Percentiles rank a stretch among this genome's conserved stretches.
These are phyloP conservation scores for Xiphophorus couchianus DNA, from an alignment of 2,113 vertebrate genomes.

Conservation along the genomic window DNA sequence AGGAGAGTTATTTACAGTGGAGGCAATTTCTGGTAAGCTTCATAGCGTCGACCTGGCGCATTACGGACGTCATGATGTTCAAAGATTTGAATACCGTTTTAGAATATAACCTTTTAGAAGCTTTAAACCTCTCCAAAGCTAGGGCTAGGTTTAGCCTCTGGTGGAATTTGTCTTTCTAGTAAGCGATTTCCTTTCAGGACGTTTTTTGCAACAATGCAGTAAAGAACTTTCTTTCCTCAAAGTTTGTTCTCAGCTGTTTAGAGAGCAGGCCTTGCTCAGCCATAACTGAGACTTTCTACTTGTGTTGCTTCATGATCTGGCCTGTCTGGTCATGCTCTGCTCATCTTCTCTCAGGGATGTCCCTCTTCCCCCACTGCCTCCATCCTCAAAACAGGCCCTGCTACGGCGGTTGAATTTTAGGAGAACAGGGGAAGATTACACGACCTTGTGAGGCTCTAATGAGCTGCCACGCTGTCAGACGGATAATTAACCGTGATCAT, in stretches of 20 bases:
- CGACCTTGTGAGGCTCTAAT: conserved; percentile 43
- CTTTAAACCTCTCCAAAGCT: too few species aligned
- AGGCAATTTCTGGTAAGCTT: too few species aligned
- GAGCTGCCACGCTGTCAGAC: conserved; percentile 37
- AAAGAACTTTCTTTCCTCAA: background rate
- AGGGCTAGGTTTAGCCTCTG: too few species aligned
- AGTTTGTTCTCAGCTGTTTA: conserved; percentile 6
- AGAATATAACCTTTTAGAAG: too few species aligned
- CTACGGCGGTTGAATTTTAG: conserved; percentile 10
- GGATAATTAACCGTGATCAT: conserved; percentile 57
- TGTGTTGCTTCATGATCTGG: background rate
- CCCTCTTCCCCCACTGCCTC: background rate
- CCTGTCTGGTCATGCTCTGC: conserved; percentile 50
- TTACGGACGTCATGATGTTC: too few species aligned
- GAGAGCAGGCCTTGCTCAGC: conserved; percentile 21
- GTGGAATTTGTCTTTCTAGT: background rate
- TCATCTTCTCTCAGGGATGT: conserved; percentile 9
- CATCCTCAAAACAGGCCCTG: background rate
- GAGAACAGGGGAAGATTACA: conserved; percentile 1
- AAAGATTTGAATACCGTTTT: too few species aligned
- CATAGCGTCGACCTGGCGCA: too few species aligned
- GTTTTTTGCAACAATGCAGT: background rate
- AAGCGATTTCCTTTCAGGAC: background rate
- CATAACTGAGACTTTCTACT: conserved; percentile 30
- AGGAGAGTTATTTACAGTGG: too few species aligned